Evolutionary conservation across 2,113 vertebrate genomes (phyloP).

Genomic region (Geococcyx californianus): DNA sequence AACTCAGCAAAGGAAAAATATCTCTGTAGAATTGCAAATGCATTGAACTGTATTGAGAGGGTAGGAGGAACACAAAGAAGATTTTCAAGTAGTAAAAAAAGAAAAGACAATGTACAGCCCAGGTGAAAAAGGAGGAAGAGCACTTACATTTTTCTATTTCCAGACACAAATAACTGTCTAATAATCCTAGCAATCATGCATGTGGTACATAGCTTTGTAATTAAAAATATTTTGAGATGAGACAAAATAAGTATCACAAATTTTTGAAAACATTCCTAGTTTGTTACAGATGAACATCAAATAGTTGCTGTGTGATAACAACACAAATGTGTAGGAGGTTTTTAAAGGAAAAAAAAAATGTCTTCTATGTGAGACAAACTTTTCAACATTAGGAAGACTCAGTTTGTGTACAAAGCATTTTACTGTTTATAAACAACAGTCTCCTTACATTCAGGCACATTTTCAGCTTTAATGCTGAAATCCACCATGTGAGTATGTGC

Average conservation of each 20-base stretch:
- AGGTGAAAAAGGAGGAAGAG: not conserved
- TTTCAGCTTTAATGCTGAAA: not conserved
- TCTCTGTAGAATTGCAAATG: not conserved
- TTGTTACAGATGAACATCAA: not conserved
- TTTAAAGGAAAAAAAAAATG: not conserved
- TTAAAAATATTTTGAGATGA: not conserved
- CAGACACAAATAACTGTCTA: not conserved
- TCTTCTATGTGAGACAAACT: not conserved
- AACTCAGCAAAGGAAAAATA: not conserved
- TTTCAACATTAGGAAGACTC: not conserved
- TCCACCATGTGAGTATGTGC: rapidly evolving
- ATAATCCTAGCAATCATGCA: not conserved
- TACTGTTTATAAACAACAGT: not conserved
- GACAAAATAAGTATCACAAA: not conserved
- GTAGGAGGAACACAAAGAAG: not conserved
- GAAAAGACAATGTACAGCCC: not conserved
- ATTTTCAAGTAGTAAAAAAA: not conserved
- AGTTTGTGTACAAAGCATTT: not conserved
- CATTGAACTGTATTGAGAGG: not conserved
- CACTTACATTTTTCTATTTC: not conserved
- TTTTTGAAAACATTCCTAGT: not conserved
- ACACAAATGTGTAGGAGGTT: not conserved
- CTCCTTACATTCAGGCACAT: not conserved
- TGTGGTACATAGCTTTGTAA: not conserved
- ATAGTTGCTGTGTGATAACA: not conserved